A percentile compares a stretch with the other conserved stretches of the same genome.
Evolutionary conservation across 2,113 vertebrate species (phyloP).

Genomic region (Ptilorrhoa leucosticta): DNA sequence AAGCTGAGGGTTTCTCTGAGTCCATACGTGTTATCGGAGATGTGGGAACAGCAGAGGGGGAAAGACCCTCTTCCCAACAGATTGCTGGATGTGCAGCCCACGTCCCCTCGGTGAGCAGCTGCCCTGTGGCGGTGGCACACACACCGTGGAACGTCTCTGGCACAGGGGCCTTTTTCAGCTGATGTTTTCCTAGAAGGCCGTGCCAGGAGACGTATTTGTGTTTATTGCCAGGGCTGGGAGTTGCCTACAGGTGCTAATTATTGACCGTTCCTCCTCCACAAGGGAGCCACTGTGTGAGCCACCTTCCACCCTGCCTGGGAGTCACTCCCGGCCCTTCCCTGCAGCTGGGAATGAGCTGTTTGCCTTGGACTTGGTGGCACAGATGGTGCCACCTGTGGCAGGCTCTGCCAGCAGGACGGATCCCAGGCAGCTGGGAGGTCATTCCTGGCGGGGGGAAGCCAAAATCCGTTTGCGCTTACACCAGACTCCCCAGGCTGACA

Average conservation of each 20-base stretch:
- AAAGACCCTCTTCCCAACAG: not conserved
- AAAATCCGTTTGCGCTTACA: not conserved
- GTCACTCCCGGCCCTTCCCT: not conserved
- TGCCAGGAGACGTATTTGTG: conserved; percentile 56
- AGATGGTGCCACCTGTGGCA: conserved; percentile 36
- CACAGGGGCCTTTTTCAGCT: conserved; percentile 2
- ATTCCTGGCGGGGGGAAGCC: not conserved
- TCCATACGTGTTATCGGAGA: not conserved
- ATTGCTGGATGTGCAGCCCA: not conserved
- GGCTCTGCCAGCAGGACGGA: not conserved
- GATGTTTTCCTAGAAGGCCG: not conserved
- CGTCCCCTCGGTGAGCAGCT: not conserved
- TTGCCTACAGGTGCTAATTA: conserved; percentile 17
- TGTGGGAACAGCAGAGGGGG: not conserved
- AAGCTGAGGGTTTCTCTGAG: not conserved
- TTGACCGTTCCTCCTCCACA: conserved; percentile 25
- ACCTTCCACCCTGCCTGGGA: not conserved
- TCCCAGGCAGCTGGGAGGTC: not conserved
- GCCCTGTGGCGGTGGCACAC: not conserved
- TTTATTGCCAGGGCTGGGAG: conserved; percentile 36
- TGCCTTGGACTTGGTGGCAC: not conserved
- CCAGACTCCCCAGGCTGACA: not conserved
- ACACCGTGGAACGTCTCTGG: not conserved
- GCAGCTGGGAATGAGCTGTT: conserved; percentile 22
- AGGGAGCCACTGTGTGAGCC: conserved; percentile 6